phyloP scores from a whole-genome alignment of 2,888 invertebrate species.

The Gryllus longicercus region DNA sequence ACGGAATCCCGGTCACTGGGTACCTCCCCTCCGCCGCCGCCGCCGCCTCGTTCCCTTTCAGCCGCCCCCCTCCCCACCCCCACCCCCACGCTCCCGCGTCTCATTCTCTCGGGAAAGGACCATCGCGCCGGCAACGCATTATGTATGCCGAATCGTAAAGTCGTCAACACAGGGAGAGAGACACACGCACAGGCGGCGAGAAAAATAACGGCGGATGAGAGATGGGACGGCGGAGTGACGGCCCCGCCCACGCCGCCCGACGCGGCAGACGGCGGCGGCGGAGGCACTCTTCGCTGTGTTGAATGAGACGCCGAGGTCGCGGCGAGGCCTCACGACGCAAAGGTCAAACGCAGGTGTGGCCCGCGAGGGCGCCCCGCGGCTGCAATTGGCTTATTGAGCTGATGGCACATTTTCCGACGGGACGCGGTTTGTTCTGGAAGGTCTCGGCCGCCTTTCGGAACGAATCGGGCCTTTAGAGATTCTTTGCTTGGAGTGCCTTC shows the following conservation, averaged over 20 bases:
- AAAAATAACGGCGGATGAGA: neutral
- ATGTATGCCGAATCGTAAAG: conserved; percentile 9
- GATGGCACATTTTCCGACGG: no score
- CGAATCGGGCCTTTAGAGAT: no score
- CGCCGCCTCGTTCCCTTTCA: neutral
- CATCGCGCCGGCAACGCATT: neutral
- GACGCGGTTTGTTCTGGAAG: no score
- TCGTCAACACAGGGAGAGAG: neutral
- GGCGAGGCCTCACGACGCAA: neutral
- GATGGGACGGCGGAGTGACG: neutral
- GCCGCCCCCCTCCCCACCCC: neutral
- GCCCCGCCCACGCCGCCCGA: neutral
- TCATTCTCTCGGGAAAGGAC: neutral
- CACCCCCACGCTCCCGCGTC: neutral
- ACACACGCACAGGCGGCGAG: neutral
- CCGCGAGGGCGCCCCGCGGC: neutral
- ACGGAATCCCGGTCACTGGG: neutral
- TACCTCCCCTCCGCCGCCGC: neutral
- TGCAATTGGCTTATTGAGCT: neutral
- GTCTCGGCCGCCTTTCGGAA: no score
- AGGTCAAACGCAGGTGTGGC: conserved; percentile 17
- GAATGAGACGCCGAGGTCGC: neutral
- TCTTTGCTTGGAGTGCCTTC: no score
- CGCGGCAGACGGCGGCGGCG: neutral
- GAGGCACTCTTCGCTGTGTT: no score